These are phyloP conservation scores for Rhysida immarginata DNA, from an alignment of 1,140 invertebrate species.

Conservation along the genomic window DNA sequence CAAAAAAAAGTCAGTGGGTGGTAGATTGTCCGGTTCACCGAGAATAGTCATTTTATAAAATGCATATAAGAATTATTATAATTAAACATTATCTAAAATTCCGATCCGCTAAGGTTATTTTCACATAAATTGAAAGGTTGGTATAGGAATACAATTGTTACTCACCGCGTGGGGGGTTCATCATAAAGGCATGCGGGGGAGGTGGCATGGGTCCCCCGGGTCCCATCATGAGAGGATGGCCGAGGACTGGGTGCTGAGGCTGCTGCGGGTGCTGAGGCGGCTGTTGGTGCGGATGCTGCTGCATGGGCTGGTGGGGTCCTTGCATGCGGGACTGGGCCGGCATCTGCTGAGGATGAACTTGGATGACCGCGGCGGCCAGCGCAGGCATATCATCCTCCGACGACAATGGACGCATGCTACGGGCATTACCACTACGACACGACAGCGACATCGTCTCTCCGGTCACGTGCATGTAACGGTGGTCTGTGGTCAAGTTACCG, in stretches of 20 bases:
- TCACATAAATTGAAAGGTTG: too few species aligned
- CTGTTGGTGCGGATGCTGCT: not conserved
- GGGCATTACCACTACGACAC: conserved; percentile 49
- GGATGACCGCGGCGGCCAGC: not conserved
- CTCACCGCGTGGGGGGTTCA: too few species aligned
- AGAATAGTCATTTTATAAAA: too few species aligned
- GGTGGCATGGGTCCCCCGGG: not conserved
- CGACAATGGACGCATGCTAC: not conserved
- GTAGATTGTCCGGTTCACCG: too few species aligned
- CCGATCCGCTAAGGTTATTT: too few species aligned
- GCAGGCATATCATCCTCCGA: not conserved
- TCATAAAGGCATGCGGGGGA: not conserved
- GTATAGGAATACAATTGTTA: too few species aligned
- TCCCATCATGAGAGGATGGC: not conserved
- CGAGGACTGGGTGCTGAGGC: not conserved
- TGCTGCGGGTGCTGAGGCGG: not conserved
- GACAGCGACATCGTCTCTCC: conserved; percentile 72
- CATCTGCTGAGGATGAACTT: conserved; percentile 14
- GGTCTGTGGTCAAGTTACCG: conserved; percentile 53
- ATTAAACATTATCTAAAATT: too few species aligned
- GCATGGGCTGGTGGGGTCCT: conserved; percentile 13
- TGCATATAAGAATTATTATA: too few species aligned
- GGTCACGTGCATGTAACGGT: conserved; percentile 49
- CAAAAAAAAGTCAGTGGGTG: too few species aligned
- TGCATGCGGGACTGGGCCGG: conserved; percentile 13